Percentiles rank a stretch among this genome's conserved stretches.
Conservation (phyloP, 2,113 vertebrate species). For the Bostrychus sinensis region DNA sequence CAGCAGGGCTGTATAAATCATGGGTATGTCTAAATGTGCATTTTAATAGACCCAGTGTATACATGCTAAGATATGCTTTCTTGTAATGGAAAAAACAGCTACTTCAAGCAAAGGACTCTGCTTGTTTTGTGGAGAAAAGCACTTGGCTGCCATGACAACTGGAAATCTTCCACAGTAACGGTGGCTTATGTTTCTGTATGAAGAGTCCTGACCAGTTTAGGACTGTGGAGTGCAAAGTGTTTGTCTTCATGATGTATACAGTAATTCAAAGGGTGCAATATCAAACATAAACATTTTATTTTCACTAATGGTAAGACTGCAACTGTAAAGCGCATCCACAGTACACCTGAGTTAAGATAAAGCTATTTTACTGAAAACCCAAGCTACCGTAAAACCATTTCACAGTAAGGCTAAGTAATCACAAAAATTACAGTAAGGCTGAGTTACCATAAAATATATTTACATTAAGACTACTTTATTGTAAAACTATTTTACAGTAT, state of each 20-base stretch:
- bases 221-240: background rate
- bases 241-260: background rate
- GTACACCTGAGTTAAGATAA: no score
- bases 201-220: background rate
- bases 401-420: no score
- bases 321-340: no score
- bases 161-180: constrained; percentile 57
- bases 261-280: background rate
- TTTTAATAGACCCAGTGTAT: background rate
- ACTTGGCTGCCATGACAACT: constrained; percentile 68
- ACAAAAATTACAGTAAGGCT: no score
- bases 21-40: constrained; percentile 8
- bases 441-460: no score
- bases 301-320: no score
- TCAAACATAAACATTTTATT: no score
- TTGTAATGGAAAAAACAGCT: constrained; percentile 27
- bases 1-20: background rate
- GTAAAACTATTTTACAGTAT: background rate
- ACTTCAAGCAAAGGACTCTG: constrained; percentile 12
- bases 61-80: background rate
- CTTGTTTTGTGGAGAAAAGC: constrained; percentile 8
- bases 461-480: no score
- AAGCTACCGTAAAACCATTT: no score
- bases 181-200: constrained; percentile 10
- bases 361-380: no score